Base-by-base conservation (phyloP, 2,888 invertebrate species). In the Pristionchus japonicus region DNA sequence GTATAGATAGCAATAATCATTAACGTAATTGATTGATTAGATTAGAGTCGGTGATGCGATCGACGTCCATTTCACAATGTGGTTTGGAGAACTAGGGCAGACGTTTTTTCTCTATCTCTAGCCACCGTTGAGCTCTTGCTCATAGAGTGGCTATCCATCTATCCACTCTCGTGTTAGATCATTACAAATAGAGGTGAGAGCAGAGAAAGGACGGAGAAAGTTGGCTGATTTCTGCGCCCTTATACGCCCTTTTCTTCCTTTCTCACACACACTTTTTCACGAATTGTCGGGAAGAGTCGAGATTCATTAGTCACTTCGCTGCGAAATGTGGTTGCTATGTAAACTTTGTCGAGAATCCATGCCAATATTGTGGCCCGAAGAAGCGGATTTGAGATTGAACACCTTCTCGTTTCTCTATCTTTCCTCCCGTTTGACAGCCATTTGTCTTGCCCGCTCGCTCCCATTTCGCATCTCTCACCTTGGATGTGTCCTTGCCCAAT, bases 401-500 rank as follows among this genome's bases (percentile, higher is more conserved):
- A 17, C 15, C 31, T 20, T 7, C n/a, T 43, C 27, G n/a, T 37
- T 47, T 27, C 40, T 27, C 77, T 27, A n/a, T n/a, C n/a, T n/a
- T 43, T 37, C 27, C 43, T 20, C 43, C 43, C n/a, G 7, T 70
- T 70, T 37, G 37, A 37, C 70, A 13, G 37, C 70, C 70, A 74
- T 74, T 74, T 43, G 27, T 47, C 43, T 43, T 34, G 43, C 23
- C n/a, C 43, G 17, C n/a, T 77, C 43, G n/a, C 77, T 40, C 77
- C n/a, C n/a, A 77, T 40, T 77, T 27, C 40, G 40, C 70, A 40
- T 40, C 77, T 77, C 17, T 77, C 20, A 47, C 77, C 40, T 77
- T 43, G 77, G 77, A 31, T n/a, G 77, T 77, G 43, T 77, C 77
- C 77, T 77, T 77, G 77, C n/a, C 43, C 23, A 13, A n/a, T n/a